These are phyloP conservation scores for Moxostoma hubbsi DNA, from an alignment of 2,797 vertebrate genomes.

Conservation along the genomic window DNA sequence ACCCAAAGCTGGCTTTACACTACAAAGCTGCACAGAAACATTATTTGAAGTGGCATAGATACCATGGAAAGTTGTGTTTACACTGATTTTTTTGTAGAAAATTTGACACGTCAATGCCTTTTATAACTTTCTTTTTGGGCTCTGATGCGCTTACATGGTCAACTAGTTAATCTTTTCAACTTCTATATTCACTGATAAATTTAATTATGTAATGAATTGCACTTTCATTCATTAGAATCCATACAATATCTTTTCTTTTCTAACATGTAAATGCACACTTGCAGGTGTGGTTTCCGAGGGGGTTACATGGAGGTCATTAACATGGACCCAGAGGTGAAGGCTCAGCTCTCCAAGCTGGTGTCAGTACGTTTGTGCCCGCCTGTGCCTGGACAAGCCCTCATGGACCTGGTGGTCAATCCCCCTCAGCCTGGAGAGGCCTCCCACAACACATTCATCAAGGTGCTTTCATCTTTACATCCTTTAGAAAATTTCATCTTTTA, in stretches of 20 bases:
- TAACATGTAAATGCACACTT: neutral
- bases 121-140: no score
- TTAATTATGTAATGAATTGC: no score
- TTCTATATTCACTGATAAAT: no score
- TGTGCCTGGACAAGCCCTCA: slow-evolving; percentile 83
- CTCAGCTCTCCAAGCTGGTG: slow-evolving; percentile 83
- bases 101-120: no score
- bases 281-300: slow-evolving; percentile 88
- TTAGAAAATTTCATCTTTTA: neutral
- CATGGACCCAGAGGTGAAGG: slow-evolving; percentile 84
- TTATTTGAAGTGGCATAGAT: no score
- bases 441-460: slow-evolving; percentile 82
- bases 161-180: no score
- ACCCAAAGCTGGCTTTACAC: no score
- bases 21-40: no score
- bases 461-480: slow-evolving; percentile 53
- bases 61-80: no score
- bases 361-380: slow-evolving; percentile 87
- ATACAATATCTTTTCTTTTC: neutral
- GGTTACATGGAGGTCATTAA: slow-evolving; percentile 93
- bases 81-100: no score
- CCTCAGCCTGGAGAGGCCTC: slow-evolving; percentile 87
- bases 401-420: slow-evolving; percentile 82
- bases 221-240: neutral
- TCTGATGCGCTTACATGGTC: no score